Base-by-base conservation (phyloP, 2,797 vertebrate genomes). In the Semaprochilodus insignis region DNA sequence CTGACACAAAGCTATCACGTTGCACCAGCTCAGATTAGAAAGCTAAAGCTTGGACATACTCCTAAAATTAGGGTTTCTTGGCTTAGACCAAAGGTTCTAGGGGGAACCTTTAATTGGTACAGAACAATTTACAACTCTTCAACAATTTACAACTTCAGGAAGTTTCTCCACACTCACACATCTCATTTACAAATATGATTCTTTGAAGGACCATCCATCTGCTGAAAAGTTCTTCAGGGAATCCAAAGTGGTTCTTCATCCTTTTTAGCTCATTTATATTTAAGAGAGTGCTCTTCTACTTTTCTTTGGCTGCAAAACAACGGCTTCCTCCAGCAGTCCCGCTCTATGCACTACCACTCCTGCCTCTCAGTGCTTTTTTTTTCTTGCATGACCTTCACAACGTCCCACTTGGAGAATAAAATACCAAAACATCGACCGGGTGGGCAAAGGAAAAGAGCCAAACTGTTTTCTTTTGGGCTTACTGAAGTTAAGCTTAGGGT, bases 391-490 rank as follows among this genome's bases (percentile, higher is more conserved):
- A 69, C 66, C 66, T 69, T 69, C 66, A 11, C 19, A 40, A 44
- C 19, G 19, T 69, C 36, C 66, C 66, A 40, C 66, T 44, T 36
- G 19, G 27, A 59, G 31, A 57, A 57, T n/a, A 44, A 69, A 69
- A 69, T 16, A 69, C 66, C 66, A 69, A 44, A 69, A 69, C 36
- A 44, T 69, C 19, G 66, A 69, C 44, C 55, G 55, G 44, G 44
- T 71, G 69, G 40, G 15, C n/a, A 21, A 54, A 82, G 59, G 40
- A 62, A 70, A 71, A 48, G 7, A 72, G 21, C 60, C 40, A 40
- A 54, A 52, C n/a, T 23, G n/a, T 52, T 4, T 52, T 54, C 25
- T 82, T 40, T 70, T 71, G 66, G 69, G 36, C 71, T 82, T 60
- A 23, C 40, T 62, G 15, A 77, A 54, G 65, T 62, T 76, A 52